Evolutionary conservation across 2,797 vertebrate species (phyloP), one percentile per base, ranked within the genome.

Genomic region (Malacoctenus gilli): DNA sequence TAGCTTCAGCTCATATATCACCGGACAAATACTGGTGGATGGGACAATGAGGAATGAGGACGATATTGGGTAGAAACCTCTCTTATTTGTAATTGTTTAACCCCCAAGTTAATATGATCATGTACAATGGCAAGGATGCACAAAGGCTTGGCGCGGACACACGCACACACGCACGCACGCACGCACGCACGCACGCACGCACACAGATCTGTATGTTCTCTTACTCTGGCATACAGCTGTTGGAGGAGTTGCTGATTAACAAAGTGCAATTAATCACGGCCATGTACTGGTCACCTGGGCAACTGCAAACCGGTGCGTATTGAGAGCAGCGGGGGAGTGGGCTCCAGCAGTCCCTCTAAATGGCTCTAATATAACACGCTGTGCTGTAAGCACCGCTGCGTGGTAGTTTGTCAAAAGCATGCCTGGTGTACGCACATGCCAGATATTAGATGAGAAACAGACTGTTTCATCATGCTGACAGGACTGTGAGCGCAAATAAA

Each of bases 201-300:
- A 6, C 13, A 28, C 15, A 63, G 8, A 53, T 11, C 49, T 31
- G 2, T 4, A 19, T 8, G 3, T 37, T 47, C 12, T 43, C 69
- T 44, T 46, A 20, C 42, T 56, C 38, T n/a, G 13, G 31, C 19
- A 14, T 46, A 60, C 44, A 61, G 54, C 72, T 73, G 59, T 68
- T 54, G 60, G 54, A 57, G 28, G 50, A 80, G 78, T 69, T 56
- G 69, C 74, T 74, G 77, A 79, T 88, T 87, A 87, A 78, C 70
- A 80, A 90, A 88, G 80, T 77, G 75, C 75, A 82, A 88, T 92
- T 90, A 87, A 91, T 91, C 90, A 90, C 37, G 28, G 53, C 30
- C 8, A 32, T 59, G 75, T 69, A 54, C 50, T 31, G 60, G 76
- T 81, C 78, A 85, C 78, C 77, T 77, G 75, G 69, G 74, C 61